Evolutionary conservation across 2,797 vertebrate species (phyloP), one percentile per base, ranked within the genome.

Genomic region (Rhinophrynus dorsalis): DNA sequence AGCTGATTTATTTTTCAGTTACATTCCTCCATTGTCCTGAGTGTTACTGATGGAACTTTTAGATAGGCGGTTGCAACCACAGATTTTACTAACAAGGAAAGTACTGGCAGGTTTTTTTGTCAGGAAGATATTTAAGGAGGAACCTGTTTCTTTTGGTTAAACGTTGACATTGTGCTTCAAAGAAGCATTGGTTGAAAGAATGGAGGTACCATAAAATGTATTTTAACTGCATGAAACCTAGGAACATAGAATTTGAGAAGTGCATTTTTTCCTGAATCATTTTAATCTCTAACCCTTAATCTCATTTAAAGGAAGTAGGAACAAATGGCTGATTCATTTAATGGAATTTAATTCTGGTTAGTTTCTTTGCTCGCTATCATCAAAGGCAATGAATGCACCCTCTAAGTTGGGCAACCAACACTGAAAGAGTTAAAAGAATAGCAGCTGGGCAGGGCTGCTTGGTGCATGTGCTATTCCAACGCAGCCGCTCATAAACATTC

Each of bases 1-100:
- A 89, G 79, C 90, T 84, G 86, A 89, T 92, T 92, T 92, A 89
- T 90, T 91, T 89, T 86, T 81, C 84, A 84, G 79, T 81, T 80
- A 27, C 88, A 79, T 89, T 91, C 88, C 86, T 84, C 80, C 80
- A 86, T 85, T 81, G 83, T 90, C 83, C 42, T 74, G 80, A 85
- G 82, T 88, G 85, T 84, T 87, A 64, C 86, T 76, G 88, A 87
- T 85, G 85, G 89, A 83, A 89, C 86, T 83, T 44, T 69, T 58
- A 87, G 85, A 87, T 81, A 82, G 83, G 79, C 62, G 57, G 68
- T 40, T 32, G 21, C 52, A 79, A 77, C 48, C 74, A 1, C 11
- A 2, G 76, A 60, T 64, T 47, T 77, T 79, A 78, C 77, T 76
- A 78, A 71, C 77, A 38, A 73, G 77, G 48, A 0, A 38, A 51